These are phyloP conservation scores for Semaprochilodus insignis DNA, from an alignment of 2,797 vertebrate genomes.

Conservation along the genomic window DNA sequence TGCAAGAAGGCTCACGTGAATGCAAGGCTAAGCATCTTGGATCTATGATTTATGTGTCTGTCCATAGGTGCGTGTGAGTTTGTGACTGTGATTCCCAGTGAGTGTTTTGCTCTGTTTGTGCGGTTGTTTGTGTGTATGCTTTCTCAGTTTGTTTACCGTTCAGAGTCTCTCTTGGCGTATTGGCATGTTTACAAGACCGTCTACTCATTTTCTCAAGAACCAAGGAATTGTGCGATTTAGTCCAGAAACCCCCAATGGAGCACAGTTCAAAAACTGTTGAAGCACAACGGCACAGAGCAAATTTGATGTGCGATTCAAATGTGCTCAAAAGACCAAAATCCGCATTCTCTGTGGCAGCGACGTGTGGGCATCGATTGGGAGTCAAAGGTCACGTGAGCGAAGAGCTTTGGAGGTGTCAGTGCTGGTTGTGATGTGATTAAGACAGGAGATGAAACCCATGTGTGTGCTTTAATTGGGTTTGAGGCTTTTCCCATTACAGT, in stretches of 20 bases:
- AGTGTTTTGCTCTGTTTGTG: slow-evolving; percentile 29
- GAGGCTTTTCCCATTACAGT: slow-evolving; percentile 36
- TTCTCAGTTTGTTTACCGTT: slow-evolving; percentile 34
- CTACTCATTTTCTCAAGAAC: slow-evolving; percentile 30
- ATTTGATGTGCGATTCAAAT: slow-evolving; percentile 39
- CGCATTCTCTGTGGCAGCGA: slow-evolving; percentile 11
- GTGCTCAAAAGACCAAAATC: slow-evolving; percentile 1
- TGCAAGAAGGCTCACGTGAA: slow-evolving; percentile 40
- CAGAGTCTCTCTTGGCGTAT: slow-evolving; percentile 37
- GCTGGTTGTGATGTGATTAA: slow-evolving; percentile 52
- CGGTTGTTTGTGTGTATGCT: slow-evolving; percentile 29
- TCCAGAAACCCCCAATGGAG: slow-evolving; percentile 2
- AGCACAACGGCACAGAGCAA: slow-evolving; percentile 14
- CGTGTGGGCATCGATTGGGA: slow-evolving; percentile 40
- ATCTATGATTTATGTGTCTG: slow-evolving; percentile 44
- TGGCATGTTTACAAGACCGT: slow-evolving; percentile 43
- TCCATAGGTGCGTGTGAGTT: slow-evolving; percentile 29
- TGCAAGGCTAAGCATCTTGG: slow-evolving; percentile 42
- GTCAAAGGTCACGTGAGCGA: slow-evolving; percentile 41
- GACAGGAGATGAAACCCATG: slow-evolving; percentile 43
- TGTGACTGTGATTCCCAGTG: slow-evolving; percentile 20
- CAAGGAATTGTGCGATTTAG: slow-evolving; percentile 31
- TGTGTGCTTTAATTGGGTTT: slow-evolving; percentile 45
- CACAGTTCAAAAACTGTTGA: slow-evolving; percentile 14
- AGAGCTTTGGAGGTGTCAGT: slow-evolving; percentile 39